Percentiles rank a stretch among this genome's conserved stretches.
These are phyloP conservation scores for Anhinga anhinga DNA, from an alignment of 2,113 vertebrate species.

Conservation along the genomic window DNA sequence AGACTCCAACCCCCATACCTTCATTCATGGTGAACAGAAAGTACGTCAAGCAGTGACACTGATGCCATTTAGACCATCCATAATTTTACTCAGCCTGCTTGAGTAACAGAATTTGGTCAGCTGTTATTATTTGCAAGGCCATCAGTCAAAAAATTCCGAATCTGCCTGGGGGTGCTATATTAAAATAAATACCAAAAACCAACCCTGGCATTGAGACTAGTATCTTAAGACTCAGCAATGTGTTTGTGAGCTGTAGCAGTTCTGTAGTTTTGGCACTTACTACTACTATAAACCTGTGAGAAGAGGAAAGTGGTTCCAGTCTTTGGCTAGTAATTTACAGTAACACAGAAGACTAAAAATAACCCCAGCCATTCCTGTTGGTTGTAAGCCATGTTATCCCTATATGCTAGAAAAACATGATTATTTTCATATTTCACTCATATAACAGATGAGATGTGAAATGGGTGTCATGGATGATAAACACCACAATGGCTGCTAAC, in stretches of 20 bases:
- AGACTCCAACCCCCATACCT: background rate
- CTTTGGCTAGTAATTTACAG: background rate
- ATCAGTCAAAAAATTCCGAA: background rate
- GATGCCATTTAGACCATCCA: background rate
- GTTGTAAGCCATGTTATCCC: background rate
- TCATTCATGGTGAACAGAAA: background rate
- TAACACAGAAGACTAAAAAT: background rate
- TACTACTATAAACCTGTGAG: background rate
- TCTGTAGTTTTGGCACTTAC: background rate
- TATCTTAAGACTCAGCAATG: background rate
- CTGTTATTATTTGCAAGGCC: background rate
- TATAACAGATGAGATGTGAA: constrained; percentile 56
- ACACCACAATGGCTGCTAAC: constrained; percentile 5
- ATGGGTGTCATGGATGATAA: constrained; percentile 54
- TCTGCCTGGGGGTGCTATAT: background rate
- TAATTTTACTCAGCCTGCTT: background rate
- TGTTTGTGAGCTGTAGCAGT: background rate
- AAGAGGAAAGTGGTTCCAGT: background rate
- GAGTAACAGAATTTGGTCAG: background rate
- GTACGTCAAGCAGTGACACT: background rate
- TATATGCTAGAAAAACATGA: background rate
- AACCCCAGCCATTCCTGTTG: background rate
- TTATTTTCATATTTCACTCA: constrained; percentile 56
- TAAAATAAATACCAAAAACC: background rate
- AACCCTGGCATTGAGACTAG: background rate